These are phyloP conservation scores for Aegotheles bennettii DNA, from an alignment of 2,113 vertebrate genomes.

Conservation along the genomic window DNA sequence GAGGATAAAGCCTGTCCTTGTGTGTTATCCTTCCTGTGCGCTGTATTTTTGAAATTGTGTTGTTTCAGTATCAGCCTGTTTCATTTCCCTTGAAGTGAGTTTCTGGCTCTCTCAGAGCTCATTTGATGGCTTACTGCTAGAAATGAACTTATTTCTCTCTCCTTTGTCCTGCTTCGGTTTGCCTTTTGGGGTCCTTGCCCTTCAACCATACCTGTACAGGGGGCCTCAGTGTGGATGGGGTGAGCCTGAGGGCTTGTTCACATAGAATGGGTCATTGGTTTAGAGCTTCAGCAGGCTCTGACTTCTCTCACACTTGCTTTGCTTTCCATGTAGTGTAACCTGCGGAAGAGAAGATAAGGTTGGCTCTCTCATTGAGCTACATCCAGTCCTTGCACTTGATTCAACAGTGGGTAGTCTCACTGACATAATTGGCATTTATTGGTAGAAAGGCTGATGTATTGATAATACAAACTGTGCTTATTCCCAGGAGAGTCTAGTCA, in stretches of 20 bases:
- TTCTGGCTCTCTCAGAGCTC: neutral
- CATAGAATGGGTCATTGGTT: neutral
- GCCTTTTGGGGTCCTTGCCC: neutral
- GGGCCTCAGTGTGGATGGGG: neutral
- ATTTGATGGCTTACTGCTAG: neutral
- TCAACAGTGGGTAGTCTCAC: neutral
- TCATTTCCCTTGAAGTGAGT: neutral
- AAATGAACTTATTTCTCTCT: neutral
- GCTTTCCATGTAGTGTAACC: neutral
- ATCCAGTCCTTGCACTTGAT: neutral
- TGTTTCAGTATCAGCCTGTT: neutral
- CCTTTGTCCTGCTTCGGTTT: neutral
- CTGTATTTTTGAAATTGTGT: neutral
- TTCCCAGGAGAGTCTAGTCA: neutral
- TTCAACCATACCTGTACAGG: neutral
- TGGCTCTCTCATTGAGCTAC: neutral
- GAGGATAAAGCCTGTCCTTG: neutral
- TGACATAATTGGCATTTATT: neutral
- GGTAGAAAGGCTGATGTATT: neutral
- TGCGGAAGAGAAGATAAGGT: neutral
- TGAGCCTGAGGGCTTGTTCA: neutral
- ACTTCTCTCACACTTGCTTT: neutral
- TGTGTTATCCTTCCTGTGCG: neutral
- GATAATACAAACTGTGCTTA: neutral
- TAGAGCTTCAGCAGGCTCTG: neutral